Evolutionary conservation across 1,140 invertebrate genomes (phyloP), one percentile per base, ranked within the genome.

Genomic region (Drosophila leontia): DNA sequence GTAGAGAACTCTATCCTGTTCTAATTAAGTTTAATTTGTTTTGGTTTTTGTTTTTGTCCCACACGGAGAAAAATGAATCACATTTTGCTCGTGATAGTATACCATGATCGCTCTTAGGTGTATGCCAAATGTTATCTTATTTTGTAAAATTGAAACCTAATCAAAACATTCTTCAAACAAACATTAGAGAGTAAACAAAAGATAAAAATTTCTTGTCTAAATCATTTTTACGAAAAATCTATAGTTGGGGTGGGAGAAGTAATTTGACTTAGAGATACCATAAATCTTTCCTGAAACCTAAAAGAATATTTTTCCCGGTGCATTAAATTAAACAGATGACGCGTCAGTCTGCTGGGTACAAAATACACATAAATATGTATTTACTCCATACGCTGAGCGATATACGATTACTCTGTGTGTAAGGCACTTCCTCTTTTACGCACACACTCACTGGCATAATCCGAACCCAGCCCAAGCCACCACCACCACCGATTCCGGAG

Each of bases 351-450:
- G 37, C 75, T 63, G 44, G 48, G 9, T 62, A 41, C 13, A 39
- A 23, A 37, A 37, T 45, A n/a, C 56, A 59, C 37, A 60, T 42
- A 32, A 35, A 59, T 61, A 59, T 19, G 17, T 23, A 39, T 51
- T 60, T 74, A 60, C 55, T 60, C 68, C 69, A 42, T 74, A 51
- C 68, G 53, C 19, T 39, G 53, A 56, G 53, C 35, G 53, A 48
- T 76, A 64, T 61, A 76, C 61, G 55, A 58, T 60, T 58, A 71
- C 56, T 47, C 37, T 67, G 55, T 63, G 50, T 77, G 61, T 76
- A 62, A 70, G 59, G 58, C 39, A 88, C 84, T 83, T 86, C 84
- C 83, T 81, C 63, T 63, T 78, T 79, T 86, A 82, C 82, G 64
- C 72, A 74, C 47, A 64, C 71, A 72, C 71, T 76, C 51, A 68